phyloP scores from a whole-genome alignment of 2,113 vertebrate species.

The Tympanuchus pallidicinctus region DNA sequence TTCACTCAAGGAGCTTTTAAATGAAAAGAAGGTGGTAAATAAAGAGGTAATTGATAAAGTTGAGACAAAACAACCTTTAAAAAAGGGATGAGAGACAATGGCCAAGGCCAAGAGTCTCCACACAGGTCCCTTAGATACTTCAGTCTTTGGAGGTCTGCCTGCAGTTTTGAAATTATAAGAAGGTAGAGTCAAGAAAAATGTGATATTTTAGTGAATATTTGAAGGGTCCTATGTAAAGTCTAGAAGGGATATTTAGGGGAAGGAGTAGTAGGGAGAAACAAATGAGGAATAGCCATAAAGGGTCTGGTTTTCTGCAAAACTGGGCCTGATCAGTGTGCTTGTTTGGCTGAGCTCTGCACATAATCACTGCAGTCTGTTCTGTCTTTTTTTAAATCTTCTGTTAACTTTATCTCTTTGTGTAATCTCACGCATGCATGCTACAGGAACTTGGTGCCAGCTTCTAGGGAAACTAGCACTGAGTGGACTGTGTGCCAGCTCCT shows the following conservation, averaged over 20 bases:
- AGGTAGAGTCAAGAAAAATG: not conserved
- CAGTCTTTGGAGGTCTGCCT: not conserved
- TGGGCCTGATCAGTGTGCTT: not conserved
- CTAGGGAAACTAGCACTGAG: accelerated
- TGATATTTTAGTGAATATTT: not conserved
- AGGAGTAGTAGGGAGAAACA: not conserved
- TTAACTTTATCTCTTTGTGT: not conserved
- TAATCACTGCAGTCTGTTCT: not conserved
- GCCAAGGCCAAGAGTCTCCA: not conserved
- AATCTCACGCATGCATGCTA: not conserved
- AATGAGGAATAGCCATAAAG: not conserved
- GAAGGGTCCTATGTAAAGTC: not conserved
- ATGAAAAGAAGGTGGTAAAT: not conserved
- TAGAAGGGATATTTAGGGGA: not conserved
- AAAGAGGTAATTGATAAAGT: not conserved
- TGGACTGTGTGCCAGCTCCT: not conserved
- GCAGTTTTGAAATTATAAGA: not conserved
- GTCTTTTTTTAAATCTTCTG: not conserved
- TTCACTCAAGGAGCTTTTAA: not conserved
- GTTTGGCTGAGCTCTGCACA: not conserved
- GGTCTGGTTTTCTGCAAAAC: accelerated
- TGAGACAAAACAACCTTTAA: not conserved
- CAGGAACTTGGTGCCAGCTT: not conserved
- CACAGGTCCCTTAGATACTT: not conserved
- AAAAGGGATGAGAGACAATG: not conserved